Conservation (phyloP, 64 coral and sea anemone species). For the Actinia equina region DNA sequence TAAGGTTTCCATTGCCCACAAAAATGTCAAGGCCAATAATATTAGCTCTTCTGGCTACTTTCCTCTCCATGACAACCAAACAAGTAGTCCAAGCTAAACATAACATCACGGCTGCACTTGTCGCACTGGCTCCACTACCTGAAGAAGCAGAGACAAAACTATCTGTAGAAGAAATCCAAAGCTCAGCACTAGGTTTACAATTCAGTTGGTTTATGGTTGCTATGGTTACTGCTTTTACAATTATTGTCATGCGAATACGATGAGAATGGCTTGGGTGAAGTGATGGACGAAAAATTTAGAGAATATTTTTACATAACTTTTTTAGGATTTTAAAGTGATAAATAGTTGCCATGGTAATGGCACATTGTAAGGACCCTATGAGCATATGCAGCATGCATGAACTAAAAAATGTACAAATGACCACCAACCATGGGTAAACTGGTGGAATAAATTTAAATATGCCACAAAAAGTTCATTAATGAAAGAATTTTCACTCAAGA, state of each 20-base stretch:
- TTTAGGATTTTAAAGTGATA: not conserved
- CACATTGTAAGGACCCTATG: too few species aligned
- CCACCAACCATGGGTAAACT: too few species aligned
- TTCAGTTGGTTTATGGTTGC: slow-evolving; percentile 36
- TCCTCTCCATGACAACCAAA: not conserved
- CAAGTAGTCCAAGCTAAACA: slow-evolving; percentile 40
- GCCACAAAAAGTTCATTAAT: too few species aligned
- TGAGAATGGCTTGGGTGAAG: not conserved
- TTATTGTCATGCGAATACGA: not conserved
- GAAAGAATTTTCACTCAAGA: too few species aligned
- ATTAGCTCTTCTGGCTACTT: not conserved
- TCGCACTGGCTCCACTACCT: slow-evolving; percentile 54
- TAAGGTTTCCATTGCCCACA: not conserved
- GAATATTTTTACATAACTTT: not conserved
- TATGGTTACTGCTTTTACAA: slow-evolving; percentile 10
- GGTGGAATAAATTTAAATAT: too few species aligned
- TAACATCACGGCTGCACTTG: slow-evolving; percentile 75
- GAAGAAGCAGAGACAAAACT: slow-evolving; percentile 53
- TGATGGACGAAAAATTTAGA: not conserved
- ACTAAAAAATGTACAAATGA: too few species aligned
- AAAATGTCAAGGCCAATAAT: not conserved
- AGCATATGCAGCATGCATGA: too few species aligned
- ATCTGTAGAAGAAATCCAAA: not conserved
- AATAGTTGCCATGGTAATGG: not conserved
- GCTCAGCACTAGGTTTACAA: not conserved